These are phyloP conservation scores for Oceanodroma tethys DNA, from an alignment of 2,113 vertebrate genomes.

Conservation along the genomic window DNA sequence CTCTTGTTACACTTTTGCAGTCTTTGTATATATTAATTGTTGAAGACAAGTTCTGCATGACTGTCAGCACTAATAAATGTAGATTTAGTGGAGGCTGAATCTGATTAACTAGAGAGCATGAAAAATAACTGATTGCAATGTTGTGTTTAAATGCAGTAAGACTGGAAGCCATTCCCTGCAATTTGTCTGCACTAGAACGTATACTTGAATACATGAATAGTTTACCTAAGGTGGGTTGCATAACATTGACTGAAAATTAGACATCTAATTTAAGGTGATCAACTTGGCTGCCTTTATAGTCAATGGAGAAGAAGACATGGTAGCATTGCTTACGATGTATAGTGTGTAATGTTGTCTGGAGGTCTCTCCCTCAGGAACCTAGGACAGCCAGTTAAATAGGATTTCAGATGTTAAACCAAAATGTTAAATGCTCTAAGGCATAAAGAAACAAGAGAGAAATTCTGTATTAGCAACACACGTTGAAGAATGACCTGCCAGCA, in stretches of 20 bases:
- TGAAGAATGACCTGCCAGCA: background rate
- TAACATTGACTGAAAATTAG: background rate
- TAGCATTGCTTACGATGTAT: background rate
- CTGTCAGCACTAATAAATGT: constrained; percentile 2
- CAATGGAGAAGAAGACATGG: background rate
- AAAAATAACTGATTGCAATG: constrained; percentile 42
- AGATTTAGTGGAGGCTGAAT: background rate
- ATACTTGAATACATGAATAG: constrained; percentile 7
- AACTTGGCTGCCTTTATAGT: background rate
- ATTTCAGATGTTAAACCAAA: background rate
- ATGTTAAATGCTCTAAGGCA: background rate
- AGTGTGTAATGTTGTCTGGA: background rate
- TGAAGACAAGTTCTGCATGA: constrained; percentile 10
- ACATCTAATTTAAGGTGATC: background rate
- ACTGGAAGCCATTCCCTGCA: constrained; percentile 21
- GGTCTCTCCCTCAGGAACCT: background rate
- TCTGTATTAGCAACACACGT: background rate
- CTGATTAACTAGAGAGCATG: background rate
- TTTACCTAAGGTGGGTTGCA: background rate
- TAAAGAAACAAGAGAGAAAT: background rate
- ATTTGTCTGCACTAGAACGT: background rate
- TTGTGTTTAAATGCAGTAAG: constrained; percentile 35
- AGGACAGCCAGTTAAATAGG: background rate
- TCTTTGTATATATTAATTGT: constrained; percentile 1
- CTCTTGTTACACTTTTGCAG: background rate